Evolutionary conservation across 1,140 invertebrate genomes (phyloP).

Genomic region (Lepidurus couesii): DNA sequence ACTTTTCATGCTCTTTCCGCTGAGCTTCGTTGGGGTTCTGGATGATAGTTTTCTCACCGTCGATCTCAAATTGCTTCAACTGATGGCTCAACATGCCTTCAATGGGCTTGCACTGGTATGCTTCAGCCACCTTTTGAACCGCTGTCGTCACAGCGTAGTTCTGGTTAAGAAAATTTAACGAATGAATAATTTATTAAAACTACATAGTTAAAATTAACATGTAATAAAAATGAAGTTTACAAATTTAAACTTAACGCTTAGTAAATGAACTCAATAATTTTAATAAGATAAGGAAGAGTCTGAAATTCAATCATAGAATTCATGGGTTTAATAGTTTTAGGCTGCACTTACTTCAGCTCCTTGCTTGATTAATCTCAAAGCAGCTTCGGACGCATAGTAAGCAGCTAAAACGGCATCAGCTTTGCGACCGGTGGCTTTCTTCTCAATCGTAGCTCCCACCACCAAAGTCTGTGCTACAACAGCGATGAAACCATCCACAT

Average conservation of each 20-base stretch:
- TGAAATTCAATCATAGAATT: constrained; percentile 18
- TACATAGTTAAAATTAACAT: background rate
- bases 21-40: constrained; percentile 97
- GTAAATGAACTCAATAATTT: too few relatives aligned
- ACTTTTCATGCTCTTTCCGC: constrained; percentile 96
- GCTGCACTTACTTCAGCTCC: constrained; percentile 66
- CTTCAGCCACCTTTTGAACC: constrained; percentile 86
- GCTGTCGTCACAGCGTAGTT: constrained; percentile 87
- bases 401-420: constrained; percentile 95
- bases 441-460: constrained; percentile 66
- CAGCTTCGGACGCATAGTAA: constrained; percentile 88
- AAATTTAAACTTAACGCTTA: too few relatives aligned
- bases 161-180: constrained; percentile 46
- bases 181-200: background rate
- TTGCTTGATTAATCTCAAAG: constrained; percentile 83
- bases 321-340: background rate
- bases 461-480: constrained; percentile 94
- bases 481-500: constrained; percentile 98
- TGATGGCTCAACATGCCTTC: constrained; percentile 99
- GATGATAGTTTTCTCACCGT: constrained; percentile 98
- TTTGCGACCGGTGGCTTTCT: constrained; percentile 73
- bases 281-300: too few relatives aligned
- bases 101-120: constrained; percentile 93
- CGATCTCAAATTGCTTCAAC: constrained; percentile 91
- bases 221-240: constrained; percentile 10